A percentile compares a stretch with the other conserved stretches of the same genome.
Conservation (phyloP, 2,113 vertebrate species). For the Psammodynastes pulverulentus region DNA sequence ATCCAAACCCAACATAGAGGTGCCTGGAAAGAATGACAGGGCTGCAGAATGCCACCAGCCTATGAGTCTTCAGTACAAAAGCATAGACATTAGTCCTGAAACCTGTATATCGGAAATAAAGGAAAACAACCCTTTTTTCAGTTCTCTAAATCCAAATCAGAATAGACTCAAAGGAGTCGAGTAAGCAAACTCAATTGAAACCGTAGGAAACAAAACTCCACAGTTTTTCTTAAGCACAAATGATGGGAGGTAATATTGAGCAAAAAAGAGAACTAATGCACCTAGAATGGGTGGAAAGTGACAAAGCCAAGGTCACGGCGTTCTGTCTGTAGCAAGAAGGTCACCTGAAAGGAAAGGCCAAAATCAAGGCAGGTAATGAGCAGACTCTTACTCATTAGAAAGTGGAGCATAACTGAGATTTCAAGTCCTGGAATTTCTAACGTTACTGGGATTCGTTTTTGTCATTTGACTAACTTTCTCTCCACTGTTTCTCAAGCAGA, state of each 20-base stretch:
- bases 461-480: neutral
- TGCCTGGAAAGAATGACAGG: neutral
- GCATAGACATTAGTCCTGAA: neutral
- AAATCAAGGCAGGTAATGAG: neutral
- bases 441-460: neutral
- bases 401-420: neutral
- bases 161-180: neutral
- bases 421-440: neutral
- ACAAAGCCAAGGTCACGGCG: neutral
- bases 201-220: neutral
- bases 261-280: neutral
- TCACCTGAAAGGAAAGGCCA: neutral
- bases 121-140: neutral
- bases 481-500: neutral
- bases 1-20: neutral
- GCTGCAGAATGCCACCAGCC: neutral
- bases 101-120: neutral
- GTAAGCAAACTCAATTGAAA: neutral
- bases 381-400: neutral
- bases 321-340: neutral
- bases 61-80: neutral
- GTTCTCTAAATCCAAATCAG: neutral
- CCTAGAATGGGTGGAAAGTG: neutral
- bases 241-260: neutral
- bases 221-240: neutral